Conservation (phyloP, 2,797 vertebrate species). For the Halcyon smyrnensis region DNA sequence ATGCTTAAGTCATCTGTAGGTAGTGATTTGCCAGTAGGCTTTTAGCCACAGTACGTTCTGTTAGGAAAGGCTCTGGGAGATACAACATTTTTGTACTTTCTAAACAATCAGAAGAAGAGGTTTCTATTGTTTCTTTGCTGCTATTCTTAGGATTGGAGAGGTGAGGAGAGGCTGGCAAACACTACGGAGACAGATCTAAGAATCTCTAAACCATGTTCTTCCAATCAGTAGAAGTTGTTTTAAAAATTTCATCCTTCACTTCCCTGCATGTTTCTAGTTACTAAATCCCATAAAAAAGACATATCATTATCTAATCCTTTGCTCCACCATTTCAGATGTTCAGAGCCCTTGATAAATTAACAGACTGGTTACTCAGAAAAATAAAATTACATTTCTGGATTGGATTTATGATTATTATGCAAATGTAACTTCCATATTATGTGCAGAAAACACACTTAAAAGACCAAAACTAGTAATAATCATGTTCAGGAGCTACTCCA, state of each 20-base stretch:
- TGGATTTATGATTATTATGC: conserved; percentile 77
- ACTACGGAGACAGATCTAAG: background rate
- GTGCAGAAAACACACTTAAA: conserved; percentile 66
- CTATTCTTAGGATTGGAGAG: background rate
- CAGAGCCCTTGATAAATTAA: conserved; percentile 50
- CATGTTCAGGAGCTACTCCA: conserved; percentile 66
- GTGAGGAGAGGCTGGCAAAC: background rate
- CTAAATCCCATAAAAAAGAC: conserved; percentile 18
- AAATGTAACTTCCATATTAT: conserved; percentile 76
- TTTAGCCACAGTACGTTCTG: background rate
- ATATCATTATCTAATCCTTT: conserved; percentile 39
- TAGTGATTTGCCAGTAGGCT: background rate
- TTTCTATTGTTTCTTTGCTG: background rate
- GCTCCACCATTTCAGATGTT: conserved; percentile 1
- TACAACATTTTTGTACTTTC: background rate
- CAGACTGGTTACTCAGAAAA: conserved; percentile 68
- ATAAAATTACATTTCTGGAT: conserved; percentile 70
- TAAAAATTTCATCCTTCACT: conserved; percentile 1
- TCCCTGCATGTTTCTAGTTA: conserved; percentile 28
- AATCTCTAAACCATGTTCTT: conserved; percentile 6
- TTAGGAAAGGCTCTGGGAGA: background rate
- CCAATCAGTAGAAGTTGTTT: conserved; percentile 11
- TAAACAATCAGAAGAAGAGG: background rate
- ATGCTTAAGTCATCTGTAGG: background rate
- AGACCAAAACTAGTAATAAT: conserved; percentile 60